Percentiles rank a stretch among this genome's conserved stretches.
phyloP scores from a whole-genome alignment of 2,888 invertebrate genomes.

The Flexamia atlantica region DNA sequence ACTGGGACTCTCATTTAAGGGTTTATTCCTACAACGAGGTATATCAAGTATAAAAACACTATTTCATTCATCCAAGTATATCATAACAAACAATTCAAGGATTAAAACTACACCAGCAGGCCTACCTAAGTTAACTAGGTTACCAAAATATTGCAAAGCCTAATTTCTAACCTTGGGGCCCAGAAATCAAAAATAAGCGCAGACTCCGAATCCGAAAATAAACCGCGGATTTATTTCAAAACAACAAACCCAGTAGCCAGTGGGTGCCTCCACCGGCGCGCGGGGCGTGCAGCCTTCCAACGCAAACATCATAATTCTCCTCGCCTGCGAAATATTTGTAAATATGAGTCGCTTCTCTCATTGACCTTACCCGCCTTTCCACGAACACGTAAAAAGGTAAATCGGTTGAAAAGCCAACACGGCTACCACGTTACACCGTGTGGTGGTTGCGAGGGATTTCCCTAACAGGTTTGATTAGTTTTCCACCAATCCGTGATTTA shows the following conservation, averaged over 20 bases:
- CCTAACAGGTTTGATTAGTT: too few species aligned
- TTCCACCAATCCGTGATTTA: too few species aligned
- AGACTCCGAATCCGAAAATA: background rate
- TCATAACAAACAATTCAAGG: too few species aligned
- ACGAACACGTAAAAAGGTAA: background rate
- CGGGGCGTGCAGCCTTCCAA: too few species aligned
- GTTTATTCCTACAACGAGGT: too few species aligned
- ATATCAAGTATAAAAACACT: too few species aligned
- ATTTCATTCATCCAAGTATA: too few species aligned
- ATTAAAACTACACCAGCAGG: too few species aligned
- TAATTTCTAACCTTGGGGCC: background rate
- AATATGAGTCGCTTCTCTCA: background rate
- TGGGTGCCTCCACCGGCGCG: background rate
- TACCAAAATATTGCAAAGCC: background rate
- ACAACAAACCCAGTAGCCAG: background rate
- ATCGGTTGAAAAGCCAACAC: too few species aligned
- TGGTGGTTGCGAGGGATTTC: too few species aligned
- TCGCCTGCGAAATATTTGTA: conserved; percentile 2
- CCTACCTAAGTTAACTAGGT: background rate
- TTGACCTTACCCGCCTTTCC: background rate
- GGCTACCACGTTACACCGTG: too few species aligned
- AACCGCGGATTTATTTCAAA: background rate
- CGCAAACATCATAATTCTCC: conserved; percentile 29
- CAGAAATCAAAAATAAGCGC: background rate
- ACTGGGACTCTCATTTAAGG: too few species aligned